These are phyloP conservation scores for Chrysocyon brachyurus DNA, from an alignment of 2,797 vertebrate genomes.

Conservation along the genomic window DNA sequence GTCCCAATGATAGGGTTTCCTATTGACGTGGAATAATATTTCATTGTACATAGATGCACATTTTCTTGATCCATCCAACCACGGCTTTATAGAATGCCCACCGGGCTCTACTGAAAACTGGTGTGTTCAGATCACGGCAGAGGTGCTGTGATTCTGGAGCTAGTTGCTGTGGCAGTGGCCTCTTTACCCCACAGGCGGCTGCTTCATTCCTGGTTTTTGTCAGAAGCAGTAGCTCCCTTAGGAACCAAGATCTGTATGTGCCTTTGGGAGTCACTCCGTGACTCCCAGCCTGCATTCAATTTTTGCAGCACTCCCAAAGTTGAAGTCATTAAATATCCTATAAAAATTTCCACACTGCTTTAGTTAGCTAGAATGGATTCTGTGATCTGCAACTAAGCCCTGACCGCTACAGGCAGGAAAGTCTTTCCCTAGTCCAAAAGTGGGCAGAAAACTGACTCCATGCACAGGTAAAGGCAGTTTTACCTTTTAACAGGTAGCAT, in stretches of 20 bases:
- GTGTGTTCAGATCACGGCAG: background rate
- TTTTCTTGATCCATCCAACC: background rate
- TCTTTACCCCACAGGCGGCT: background rate
- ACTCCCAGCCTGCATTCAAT: background rate
- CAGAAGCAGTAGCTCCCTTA: background rate
- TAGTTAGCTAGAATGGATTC: background rate
- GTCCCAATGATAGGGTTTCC: background rate
- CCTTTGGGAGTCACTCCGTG: background rate
- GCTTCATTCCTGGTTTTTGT: background rate
- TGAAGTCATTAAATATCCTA: background rate
- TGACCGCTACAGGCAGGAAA: background rate
- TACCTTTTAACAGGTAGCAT: background rate
- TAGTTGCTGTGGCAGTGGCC: background rate
- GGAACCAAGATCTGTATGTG: background rate
- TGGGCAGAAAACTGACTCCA: background rate
- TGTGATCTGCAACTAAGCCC: background rate
- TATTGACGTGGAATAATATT: background rate
- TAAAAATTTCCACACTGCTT: background rate
- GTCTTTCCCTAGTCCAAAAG: constrained; percentile 11
- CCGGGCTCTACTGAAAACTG: background rate
- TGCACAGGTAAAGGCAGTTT: background rate
- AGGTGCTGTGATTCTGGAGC: background rate
- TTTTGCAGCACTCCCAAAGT: background rate
- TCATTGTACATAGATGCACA: background rate
- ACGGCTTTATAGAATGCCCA: background rate